Conservation (phyloP, 2,888 invertebrate genomes). For the Agonopterix subpropinquella region DNA sequence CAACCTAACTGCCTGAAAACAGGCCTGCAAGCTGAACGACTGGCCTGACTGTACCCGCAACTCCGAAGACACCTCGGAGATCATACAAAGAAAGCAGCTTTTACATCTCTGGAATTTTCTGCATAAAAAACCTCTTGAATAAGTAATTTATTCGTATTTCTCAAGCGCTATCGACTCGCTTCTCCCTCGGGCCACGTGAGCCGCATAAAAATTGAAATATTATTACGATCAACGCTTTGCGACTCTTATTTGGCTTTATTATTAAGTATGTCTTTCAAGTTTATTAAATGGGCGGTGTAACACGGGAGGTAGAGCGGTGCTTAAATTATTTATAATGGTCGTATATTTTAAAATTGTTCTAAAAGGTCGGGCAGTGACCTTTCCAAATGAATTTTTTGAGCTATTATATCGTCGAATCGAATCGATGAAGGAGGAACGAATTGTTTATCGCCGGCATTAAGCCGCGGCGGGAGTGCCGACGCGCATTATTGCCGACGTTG, state of each 20-base stretch:
- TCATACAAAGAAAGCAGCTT: constrained; percentile 1
- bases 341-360: constrained; percentile 17
- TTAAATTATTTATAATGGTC: constrained; percentile 24
- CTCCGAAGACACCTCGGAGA: constrained; percentile 6
- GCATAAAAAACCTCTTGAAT: constrained; percentile 8
- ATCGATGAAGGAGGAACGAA: constrained; percentile 59
- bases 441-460: constrained; percentile 62
- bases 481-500: constrained; percentile 48
- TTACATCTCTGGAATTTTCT: constrained; percentile 7
- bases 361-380: constrained; percentile 36
- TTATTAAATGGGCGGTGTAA: constrained; percentile 19
- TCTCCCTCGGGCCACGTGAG: constrained; percentile 11
- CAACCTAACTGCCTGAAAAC: not conserved
- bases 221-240: constrained; percentile 12
- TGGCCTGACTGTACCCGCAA: not conserved
- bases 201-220: constrained; percentile 19
- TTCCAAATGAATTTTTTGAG: constrained; percentile 53
- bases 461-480: constrained; percentile 46
- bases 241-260: constrained; percentile 11
- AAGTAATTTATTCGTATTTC: constrained; percentile 16
- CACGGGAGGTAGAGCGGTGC: constrained; percentile 15
- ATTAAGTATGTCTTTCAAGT: constrained; percentile 14
- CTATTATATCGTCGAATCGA: constrained; percentile 48
- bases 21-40: not conserved
- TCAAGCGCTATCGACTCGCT: constrained; percentile 12